Evolutionary conservation across 2,797 vertebrate species (phyloP).

Genomic region (Tokudaia tokunoshimensis): DNA sequence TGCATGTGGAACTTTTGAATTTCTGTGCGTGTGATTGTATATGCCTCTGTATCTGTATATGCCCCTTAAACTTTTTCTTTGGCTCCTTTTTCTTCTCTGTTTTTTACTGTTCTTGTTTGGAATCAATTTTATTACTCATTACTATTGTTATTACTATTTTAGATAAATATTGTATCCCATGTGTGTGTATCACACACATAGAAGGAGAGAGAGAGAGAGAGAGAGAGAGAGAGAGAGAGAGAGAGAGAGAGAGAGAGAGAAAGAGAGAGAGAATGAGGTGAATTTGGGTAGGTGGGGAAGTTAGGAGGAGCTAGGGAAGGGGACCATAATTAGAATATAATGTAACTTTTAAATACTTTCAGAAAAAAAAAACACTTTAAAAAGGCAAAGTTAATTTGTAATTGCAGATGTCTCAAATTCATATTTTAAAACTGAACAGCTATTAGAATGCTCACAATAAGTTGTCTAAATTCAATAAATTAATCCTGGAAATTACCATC

Average conservation of each 20-base stretch:
- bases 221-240: neutral
- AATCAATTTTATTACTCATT: neutral
- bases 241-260: no score
- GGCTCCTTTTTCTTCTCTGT: neutral
- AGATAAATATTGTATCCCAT: neutral
- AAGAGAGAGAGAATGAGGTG: neutral
- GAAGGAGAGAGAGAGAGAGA: no score
- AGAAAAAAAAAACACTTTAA: neutral
- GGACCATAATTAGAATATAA: neutral
- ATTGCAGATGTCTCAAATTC: neutral
- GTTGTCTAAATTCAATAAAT: constrained; percentile 21
- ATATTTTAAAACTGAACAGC: constrained; percentile 6
- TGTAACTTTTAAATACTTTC: neutral
- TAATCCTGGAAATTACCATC: neutral
- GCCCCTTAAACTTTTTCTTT: neutral
- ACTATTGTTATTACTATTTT: neutral
- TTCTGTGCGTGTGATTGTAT: neutral
- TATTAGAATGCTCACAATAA: neutral
- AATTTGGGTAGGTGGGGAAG: neutral
- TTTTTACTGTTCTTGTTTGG: neutral
- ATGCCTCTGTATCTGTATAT: neutral
- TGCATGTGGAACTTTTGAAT: neutral
- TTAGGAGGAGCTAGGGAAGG: neutral
- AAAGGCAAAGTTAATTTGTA: neutral
- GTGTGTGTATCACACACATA: neutral